These are phyloP conservation scores for Vireo griseus DNA, from an alignment of 2,797 vertebrate genomes.

Conservation along the genomic window DNA sequence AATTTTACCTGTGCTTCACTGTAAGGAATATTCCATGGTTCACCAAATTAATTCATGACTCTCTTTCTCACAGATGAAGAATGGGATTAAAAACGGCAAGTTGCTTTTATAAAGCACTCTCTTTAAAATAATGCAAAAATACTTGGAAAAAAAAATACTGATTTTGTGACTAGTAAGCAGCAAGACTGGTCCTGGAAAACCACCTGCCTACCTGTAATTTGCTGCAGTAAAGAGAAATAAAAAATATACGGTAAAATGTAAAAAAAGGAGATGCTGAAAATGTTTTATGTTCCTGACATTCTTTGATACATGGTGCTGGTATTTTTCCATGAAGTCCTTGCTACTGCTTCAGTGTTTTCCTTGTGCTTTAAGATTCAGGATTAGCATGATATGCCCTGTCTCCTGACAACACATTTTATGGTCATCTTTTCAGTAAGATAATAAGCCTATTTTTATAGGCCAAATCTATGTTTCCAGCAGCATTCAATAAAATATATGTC, in stretches of 20 bases:
- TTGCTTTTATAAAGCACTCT: background rate
- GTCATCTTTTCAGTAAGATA: background rate
- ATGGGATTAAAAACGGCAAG: background rate
- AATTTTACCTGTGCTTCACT: background rate
- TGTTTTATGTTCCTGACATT: background rate
- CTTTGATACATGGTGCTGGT: background rate
- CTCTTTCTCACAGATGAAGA: background rate
- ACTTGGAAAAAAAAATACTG: background rate
- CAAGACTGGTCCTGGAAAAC: background rate
- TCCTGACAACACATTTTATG: background rate
- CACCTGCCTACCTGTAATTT: background rate
- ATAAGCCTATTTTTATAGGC: background rate
- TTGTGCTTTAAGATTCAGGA: background rate
- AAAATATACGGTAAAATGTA: background rate
- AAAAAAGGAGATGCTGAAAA: background rate
- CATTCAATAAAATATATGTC: background rate
- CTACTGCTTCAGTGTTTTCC: background rate
- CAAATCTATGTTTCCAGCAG: background rate
- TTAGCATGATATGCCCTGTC: background rate
- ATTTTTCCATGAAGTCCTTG: background rate
- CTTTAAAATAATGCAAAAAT: background rate
- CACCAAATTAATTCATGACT: background rate
- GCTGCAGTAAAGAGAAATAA: background rate
- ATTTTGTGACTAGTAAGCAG: background rate
- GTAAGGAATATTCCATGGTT: background rate